These are phyloP conservation scores for Heterochromis multidens DNA, from an alignment of 2,113 vertebrate species.

Conservation along the genomic window DNA sequence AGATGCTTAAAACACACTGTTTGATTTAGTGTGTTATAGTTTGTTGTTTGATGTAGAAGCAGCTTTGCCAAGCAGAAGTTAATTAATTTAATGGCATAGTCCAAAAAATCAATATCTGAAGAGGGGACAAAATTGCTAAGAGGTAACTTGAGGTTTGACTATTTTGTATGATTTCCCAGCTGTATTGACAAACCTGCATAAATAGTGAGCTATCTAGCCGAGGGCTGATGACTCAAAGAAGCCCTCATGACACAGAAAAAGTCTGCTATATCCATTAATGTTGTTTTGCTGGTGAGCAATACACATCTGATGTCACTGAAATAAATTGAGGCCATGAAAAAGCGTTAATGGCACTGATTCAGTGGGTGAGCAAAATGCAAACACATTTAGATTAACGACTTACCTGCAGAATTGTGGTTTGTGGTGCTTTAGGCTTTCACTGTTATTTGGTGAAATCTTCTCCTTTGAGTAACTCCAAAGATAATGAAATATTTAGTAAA, in stretches of 20 bases:
- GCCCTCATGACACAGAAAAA: not conserved
- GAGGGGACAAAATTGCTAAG: slow-evolving; percentile 33
- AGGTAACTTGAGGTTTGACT: slow-evolving; percentile 10
- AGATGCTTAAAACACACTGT: not conserved
- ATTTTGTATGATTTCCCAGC: slow-evolving; percentile 9
- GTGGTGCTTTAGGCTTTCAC: not conserved
- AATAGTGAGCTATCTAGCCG: not conserved
- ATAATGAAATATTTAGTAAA: not conserved
- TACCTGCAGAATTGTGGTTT: not conserved
- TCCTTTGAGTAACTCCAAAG: not conserved
- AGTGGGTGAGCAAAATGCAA: not conserved
- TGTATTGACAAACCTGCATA: slow-evolving; percentile 6
- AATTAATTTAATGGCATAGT: not conserved
- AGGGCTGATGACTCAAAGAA: slow-evolving; percentile 6
- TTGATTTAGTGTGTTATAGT: not conserved
- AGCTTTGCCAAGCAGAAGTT: not conserved
- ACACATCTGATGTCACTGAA: not conserved
- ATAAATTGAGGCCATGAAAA: not conserved
- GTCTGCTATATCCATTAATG: not conserved
- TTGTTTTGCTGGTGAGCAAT: slow-evolving; percentile 6
- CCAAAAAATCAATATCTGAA: not conserved
- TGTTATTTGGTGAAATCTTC: not conserved
- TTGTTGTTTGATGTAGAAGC: not conserved
- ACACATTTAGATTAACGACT: not conserved
- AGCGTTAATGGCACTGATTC: not conserved